phyloP scores from a whole-genome alignment of 2,113 vertebrate species.

The Girardinichthys multiradiatus region DNA sequence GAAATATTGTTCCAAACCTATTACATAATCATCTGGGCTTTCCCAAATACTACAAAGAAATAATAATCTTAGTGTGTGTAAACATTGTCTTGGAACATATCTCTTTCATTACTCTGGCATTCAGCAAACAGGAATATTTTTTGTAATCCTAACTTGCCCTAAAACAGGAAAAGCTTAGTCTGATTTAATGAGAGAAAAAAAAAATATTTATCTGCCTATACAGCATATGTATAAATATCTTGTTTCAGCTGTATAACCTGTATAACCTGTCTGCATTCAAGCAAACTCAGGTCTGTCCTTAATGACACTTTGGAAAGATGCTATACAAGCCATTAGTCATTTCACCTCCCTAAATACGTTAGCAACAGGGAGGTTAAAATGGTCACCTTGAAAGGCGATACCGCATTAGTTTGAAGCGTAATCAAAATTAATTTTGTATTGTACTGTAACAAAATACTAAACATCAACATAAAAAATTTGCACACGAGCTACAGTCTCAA shows the following conservation, averaged over 20 bases:
- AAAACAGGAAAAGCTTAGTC: not conserved
- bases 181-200: not conserved
- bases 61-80: too few relatives aligned
- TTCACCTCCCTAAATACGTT: constrained; percentile 31
- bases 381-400: constrained; percentile 52
- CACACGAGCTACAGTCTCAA: not conserved
- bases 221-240: not conserved
- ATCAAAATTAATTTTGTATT: not conserved
- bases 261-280: constrained; percentile 22
- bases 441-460: not conserved
- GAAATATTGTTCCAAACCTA: too few relatives aligned
- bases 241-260: not conserved
- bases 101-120: too few relatives aligned
- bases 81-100: too few relatives aligned
- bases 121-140: not conserved
- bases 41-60: too few relatives aligned
- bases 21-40: too few relatives aligned
- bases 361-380: constrained; percentile 44
- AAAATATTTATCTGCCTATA: not conserved
- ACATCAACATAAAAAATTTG: not conserved
- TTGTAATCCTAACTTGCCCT: not conserved
- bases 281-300: constrained; percentile 39
- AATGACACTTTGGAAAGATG: constrained; percentile 53
- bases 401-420: not conserved
- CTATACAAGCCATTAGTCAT: constrained; percentile 38